A percentile compares a stretch with the other conserved stretches of the same genome.
These are phyloP conservation scores for Calyptomena viridis DNA, from an alignment of 2,113 vertebrate species.

Conservation along the genomic window DNA sequence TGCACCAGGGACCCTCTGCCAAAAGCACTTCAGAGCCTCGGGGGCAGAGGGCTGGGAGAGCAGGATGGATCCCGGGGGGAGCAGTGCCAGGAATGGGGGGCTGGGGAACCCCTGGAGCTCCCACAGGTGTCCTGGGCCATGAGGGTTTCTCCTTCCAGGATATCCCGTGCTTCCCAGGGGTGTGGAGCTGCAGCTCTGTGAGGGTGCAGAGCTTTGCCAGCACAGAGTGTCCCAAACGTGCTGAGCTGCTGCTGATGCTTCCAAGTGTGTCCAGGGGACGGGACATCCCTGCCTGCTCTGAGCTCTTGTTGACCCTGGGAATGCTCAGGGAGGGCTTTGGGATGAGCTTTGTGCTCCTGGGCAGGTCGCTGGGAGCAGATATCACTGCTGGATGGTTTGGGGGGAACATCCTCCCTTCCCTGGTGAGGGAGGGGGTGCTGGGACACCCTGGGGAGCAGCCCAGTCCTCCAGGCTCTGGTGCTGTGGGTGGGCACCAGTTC, in stretches of 20 bases:
- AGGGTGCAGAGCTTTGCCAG: neutral
- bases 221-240: accelerated
- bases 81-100: neutral
- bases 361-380: accelerated
- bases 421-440: neutral
- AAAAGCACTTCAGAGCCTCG: constrained; percentile 31
- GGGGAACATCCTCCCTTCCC: neutral
- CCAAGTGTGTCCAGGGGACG: accelerated
- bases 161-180: accelerated
- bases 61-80: neutral
- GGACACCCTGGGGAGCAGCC: neutral
- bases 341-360: neutral
- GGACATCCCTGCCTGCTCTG: accelerated
- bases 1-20: neutral
- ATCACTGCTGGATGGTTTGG: neutral
- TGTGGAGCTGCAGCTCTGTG: neutral
- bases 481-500: neutral
- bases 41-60: neutral
- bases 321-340: accelerated
- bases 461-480: neutral
- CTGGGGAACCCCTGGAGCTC: neutral
- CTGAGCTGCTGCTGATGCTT: neutral
- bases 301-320: accelerated
- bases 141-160: neutral
- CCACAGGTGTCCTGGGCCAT: accelerated